These are phyloP conservation scores for Clepsis dumicolana DNA, from an alignment of 2,888 invertebrate species.

Conservation along the genomic window DNA sequence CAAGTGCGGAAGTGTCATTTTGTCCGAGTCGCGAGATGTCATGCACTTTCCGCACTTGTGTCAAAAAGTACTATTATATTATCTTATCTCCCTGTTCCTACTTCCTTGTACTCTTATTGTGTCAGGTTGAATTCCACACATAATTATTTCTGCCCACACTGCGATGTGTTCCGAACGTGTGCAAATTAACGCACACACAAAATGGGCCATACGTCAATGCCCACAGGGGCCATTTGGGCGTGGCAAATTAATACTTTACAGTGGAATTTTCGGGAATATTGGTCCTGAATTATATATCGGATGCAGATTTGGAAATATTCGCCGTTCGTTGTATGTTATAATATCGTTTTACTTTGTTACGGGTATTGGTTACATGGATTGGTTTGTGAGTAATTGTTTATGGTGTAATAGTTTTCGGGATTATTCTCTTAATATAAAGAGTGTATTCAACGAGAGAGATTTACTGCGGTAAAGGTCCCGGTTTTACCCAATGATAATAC, in stretches of 20 bases:
- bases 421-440: too few relatives aligned
- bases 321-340: slow-evolving; percentile 10
- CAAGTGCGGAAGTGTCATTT: too few relatives aligned
- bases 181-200: slow-evolving; percentile 68
- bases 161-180: slow-evolving; percentile 68
- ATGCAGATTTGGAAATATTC: slow-evolving; percentile 34
- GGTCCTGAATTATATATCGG: slow-evolving; percentile 39
- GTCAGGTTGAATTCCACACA: slow-evolving; percentile 77
- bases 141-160: slow-evolving; percentile 79
- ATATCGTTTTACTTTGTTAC: slow-evolving; percentile 17
- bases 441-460: too few relatives aligned
- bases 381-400: background rate
- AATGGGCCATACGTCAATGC: slow-evolving; percentile 58
- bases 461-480: too few relatives aligned
- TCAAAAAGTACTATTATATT: background rate
- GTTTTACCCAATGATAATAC: too few relatives aligned
- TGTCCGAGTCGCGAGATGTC: too few relatives aligned
- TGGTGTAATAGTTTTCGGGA: background rate
- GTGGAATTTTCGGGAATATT: slow-evolving; percentile 37
- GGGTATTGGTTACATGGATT: background rate
- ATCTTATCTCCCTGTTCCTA: slow-evolving; percentile 5
- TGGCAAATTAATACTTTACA: slow-evolving; percentile 41
- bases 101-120: slow-evolving; percentile 55
- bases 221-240: slow-evolving; percentile 27
- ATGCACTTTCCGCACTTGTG: too few relatives aligned